Evolutionary conservation across 2,797 vertebrate genomes (phyloP).

Genomic region (Falco peregrinus): DNA sequence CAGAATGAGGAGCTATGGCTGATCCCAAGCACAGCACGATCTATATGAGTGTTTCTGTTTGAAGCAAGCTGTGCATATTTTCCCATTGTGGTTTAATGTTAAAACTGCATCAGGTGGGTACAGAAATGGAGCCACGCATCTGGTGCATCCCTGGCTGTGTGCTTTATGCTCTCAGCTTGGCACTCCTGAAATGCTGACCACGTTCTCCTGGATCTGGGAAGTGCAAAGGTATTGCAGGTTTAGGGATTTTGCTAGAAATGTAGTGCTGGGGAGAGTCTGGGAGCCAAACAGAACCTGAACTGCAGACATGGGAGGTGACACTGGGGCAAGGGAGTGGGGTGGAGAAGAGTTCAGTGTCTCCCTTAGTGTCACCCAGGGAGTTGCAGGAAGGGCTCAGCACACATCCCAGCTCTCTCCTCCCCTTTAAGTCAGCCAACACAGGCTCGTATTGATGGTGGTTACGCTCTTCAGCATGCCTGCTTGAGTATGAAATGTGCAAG

Average conservation of each 20-base stretch:
- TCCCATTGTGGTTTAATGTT: not conserved
- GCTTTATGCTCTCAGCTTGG: not conserved
- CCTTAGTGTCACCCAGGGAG: not conserved
- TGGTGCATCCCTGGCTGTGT: not conserved
- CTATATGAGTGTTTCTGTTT: not conserved
- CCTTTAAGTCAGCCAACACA: not conserved
- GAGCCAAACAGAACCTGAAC: rapidly evolving
- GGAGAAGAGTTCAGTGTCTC: not conserved
- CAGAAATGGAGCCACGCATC: not conserved
- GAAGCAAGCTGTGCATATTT: not conserved
- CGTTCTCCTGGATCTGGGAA: not conserved
- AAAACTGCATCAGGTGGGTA: not conserved
- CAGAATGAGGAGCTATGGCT: not conserved
- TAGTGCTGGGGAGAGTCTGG: not conserved
- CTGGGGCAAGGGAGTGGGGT: not conserved
- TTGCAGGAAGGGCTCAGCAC: not conserved
- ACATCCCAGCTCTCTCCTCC: not conserved
- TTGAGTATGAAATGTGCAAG: not conserved
- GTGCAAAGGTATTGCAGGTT: rapidly evolving
- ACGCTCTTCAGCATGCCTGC: not conserved
- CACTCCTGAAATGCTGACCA: not conserved
- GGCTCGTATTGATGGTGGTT: not conserved
- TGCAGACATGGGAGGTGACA: not conserved
- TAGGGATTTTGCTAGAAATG: not conserved
- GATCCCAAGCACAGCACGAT: rapidly evolving